Conservation (phyloP, 2,797 vertebrate species). For the Phataginus tricuspis region DNA sequence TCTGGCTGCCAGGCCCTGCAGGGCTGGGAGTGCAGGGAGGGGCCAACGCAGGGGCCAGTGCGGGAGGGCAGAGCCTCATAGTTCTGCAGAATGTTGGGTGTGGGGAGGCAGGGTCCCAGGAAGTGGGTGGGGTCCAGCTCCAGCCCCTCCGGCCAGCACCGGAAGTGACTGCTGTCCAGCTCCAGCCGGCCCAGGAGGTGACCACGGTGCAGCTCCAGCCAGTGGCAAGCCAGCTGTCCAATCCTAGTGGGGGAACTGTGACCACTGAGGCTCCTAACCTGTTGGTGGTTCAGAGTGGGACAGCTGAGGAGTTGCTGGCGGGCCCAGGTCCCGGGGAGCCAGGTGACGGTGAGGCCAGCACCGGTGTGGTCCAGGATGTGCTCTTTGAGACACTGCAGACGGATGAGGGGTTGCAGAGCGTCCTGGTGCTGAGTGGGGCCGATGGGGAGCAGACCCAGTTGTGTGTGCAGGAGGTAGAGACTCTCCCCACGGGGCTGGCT, state of each 20-base stretch:
- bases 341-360: conserved; percentile 49
- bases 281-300: conserved; percentile 83
- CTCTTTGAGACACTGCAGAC: conserved; percentile 85
- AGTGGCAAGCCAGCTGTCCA: conserved; percentile 59
- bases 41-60: background rate
- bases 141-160: conserved; percentile 67
- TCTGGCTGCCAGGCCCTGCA: conserved; percentile 72
- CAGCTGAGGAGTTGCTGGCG: conserved; percentile 52
- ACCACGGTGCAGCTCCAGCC: conserved; percentile 69
- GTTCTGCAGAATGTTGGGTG: conserved; percentile 81
- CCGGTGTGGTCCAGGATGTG: conserved; percentile 81
- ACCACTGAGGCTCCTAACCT: conserved; percentile 76
- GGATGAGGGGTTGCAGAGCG: conserved; percentile 84
- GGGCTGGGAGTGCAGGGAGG: conserved; percentile 56
- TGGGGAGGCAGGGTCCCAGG: conserved; percentile 63
- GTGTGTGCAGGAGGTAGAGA: conserved; percentile 85
- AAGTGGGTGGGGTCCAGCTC: conserved; percentile 74
- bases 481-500: conserved; percentile 76
- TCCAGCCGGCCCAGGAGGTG: conserved; percentile 51
- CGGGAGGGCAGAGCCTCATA: conserved; percentile 78
- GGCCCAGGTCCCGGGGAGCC: conserved; percentile 15
- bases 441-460: conserved; percentile 83
- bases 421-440: conserved; percentile 82
- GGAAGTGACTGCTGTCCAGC: conserved; percentile 39
- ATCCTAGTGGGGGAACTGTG: background rate